Evolutionary conservation across 2,888 invertebrate genomes (phyloP), one percentile per base, ranked within the genome.

Genomic region (Smittia sp.): DNA sequence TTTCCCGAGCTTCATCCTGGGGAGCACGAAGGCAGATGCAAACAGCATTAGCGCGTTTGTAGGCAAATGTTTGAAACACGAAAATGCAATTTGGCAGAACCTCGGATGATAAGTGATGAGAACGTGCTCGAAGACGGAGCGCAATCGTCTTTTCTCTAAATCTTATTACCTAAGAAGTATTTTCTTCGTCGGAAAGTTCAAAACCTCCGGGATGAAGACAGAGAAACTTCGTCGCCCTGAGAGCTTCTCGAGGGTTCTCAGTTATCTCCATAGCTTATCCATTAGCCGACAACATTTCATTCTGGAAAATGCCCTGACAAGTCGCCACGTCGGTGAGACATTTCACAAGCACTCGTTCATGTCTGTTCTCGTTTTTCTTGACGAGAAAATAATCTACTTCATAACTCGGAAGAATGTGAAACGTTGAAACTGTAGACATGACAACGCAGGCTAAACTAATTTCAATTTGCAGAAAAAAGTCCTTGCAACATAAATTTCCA

Each of bases 321-420:
- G 32, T 81, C 83, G 0, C 82, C 83, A 74, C 83, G 83, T 22
- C 80, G 76, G 27, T 58, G n/a, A n/a, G n/a, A n/a, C 18, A 18
- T 58, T 15, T 20, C 78, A 78, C n/a, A 79, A 78, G 75, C 87
- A 88, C 78, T 88, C 88, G 76, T 88, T 84, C 13, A 85, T 79
- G 78, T 86, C 72, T 24, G 39, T 24, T 22, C 62, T 80, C 32
- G 9, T 32, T 32, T 32, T 32, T 32, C 9, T 32, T 32, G 32
- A 32, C 32, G 32, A 32, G 32, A 32, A 32, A 32, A 9, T 9
- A n/a, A 6, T 32, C 9, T 32, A 32, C 32, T n/a, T n/a, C 32
- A 32, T 32, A 32, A 32, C 9, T 32, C 9, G 9, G 9, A 32
- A 32, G 32, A 32, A 32, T 32, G 9, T 32, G 32, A 32, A 9